A percentile compares a stretch with the other conserved stretches of the same genome.
Evolutionary conservation across 2,113 vertebrate species (phyloP).

Genomic region (Corydoras sp.): DNA sequence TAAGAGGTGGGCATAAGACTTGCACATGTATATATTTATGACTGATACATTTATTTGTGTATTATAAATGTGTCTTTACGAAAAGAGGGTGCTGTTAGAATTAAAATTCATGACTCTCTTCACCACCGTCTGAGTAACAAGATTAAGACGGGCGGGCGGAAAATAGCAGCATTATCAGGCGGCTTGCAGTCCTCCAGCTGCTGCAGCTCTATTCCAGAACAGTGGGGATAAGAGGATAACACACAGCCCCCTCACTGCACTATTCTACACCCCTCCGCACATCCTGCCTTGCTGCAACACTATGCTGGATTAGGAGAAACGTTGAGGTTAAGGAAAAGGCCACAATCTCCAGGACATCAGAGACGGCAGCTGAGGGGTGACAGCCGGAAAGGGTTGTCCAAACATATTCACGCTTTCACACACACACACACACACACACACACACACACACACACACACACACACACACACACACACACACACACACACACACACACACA

Average conservation of each 20-base stretch:
- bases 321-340: conserved; percentile 28
- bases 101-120: conserved; percentile 99
- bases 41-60: conserved; percentile 42
- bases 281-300: conserved; percentile 17
- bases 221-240: conserved; percentile 99
- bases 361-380: conserved; percentile 32
- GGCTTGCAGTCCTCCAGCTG: conserved; percentile 99
- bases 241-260: conserved; percentile 79
- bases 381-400: conserved; percentile 1
- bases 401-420: neutral
- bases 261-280: conserved; percentile 25
- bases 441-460: neutral
- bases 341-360: conserved; percentile 38
- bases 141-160: conserved; percentile 99
- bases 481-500: conserved; percentile 19
- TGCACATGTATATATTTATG: conserved; percentile 55
- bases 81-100: conserved; percentile 62
- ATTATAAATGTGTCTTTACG: conserved; percentile 25
- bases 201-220: conserved; percentile 97
- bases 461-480: neutral
- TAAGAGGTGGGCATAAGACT: conserved; percentile 56
- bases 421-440: conserved; percentile 24
- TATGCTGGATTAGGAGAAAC: neutral
- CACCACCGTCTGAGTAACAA: conserved; percentile 99
- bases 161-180: conserved; percentile 99